Percentiles rank a stretch among this genome's conserved stretches.
These are phyloP conservation scores for Oxyura jamaicensis DNA, from an alignment of 2,113 vertebrate species.

Conservation along the genomic window DNA sequence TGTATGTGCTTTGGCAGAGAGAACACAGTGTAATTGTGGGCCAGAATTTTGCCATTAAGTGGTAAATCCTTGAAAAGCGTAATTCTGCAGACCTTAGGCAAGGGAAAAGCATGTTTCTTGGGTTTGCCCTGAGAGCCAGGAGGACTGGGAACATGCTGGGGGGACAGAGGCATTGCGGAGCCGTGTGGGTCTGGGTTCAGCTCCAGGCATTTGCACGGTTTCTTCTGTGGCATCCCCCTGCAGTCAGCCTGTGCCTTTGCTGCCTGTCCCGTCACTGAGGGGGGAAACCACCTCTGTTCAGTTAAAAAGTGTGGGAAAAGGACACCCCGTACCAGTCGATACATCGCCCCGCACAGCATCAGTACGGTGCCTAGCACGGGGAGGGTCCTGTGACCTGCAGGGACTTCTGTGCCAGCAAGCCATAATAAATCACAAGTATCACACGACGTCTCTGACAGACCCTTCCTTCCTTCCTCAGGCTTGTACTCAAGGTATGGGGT, in stretches of 20 bases:
- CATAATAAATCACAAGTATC: conserved; percentile 63
- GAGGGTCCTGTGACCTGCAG: conserved; percentile 6
- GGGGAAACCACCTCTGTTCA: background rate
- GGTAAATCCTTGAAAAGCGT: conserved; percentile 42
- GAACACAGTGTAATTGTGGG: background rate
- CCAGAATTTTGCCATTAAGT: conserved; percentile 52
- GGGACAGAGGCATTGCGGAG: background rate
- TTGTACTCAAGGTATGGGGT: conserved; percentile 53
- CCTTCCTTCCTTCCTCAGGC: conserved; percentile 58
- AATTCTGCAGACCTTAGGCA: conserved; percentile 6
- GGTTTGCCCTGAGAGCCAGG: background rate
- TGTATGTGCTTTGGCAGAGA: conserved; percentile 55
- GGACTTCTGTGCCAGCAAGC: conserved; percentile 28
- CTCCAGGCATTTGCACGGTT: background rate
- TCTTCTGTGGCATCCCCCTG: background rate
- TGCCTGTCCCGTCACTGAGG: background rate
- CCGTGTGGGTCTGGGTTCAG: background rate
- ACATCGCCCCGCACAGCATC: background rate
- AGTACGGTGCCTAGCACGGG: background rate
- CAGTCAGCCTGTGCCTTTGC: background rate
- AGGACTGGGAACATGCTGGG: background rate
- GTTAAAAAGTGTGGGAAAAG: background rate
- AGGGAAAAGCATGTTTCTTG: conserved; percentile 1
- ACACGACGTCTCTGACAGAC: conserved; percentile 46
- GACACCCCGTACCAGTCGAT: background rate